Percentiles rank a stretch among this genome's conserved stretches.
phyloP scores from a whole-genome alignment of 2,888 invertebrate genomes.

The Ichneumoninae sp. region DNA sequence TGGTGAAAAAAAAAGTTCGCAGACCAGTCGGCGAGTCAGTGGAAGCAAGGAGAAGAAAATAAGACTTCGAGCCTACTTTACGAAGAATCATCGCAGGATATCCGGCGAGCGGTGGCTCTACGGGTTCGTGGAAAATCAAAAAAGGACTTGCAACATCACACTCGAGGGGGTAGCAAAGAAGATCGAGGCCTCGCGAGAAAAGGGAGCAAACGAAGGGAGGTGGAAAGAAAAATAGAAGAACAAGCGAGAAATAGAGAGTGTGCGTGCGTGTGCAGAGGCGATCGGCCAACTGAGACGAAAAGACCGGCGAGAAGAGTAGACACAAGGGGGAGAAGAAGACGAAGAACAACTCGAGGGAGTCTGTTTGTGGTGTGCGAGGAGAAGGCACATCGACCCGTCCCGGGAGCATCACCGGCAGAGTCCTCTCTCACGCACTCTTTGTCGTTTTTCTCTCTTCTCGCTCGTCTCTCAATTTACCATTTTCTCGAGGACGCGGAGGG shows the following conservation, averaged over 20 bases:
- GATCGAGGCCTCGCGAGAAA: conserved; percentile 7
- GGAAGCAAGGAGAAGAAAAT: not conserved
- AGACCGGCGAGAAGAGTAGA: conserved; percentile 23
- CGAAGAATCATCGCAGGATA: conserved; percentile 8
- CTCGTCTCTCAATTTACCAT: conserved; percentile 29
- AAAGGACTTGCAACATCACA: not conserved
- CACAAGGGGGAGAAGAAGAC: conserved; percentile 34
- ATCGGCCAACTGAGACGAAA: conserved; percentile 57
- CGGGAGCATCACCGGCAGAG: conserved; percentile 29
- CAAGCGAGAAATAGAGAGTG: conserved; percentile 18
- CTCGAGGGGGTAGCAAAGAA: not conserved
- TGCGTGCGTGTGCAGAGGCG: conserved; percentile 37
- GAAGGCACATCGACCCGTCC: conserved; percentile 64
- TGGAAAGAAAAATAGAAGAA: conserved; percentile 45
- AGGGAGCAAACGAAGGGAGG: conserved; percentile 24
- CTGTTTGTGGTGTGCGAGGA: conserved; percentile 45
- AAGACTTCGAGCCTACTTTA: not conserved
- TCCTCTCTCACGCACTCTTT: conserved; percentile 27
- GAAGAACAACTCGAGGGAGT: conserved; percentile 36
- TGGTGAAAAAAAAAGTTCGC: conserved; percentile 28
- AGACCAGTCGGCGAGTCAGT: not conserved
- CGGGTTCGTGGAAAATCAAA: conserved; percentile 1
- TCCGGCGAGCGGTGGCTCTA: not conserved
- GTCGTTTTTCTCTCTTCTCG: conserved; percentile 30
- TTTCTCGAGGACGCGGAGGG: conserved; percentile 12